These are phyloP conservation scores for Melieria omissa DNA, from an alignment of 2,888 invertebrate species.

Conservation along the genomic window DNA sequence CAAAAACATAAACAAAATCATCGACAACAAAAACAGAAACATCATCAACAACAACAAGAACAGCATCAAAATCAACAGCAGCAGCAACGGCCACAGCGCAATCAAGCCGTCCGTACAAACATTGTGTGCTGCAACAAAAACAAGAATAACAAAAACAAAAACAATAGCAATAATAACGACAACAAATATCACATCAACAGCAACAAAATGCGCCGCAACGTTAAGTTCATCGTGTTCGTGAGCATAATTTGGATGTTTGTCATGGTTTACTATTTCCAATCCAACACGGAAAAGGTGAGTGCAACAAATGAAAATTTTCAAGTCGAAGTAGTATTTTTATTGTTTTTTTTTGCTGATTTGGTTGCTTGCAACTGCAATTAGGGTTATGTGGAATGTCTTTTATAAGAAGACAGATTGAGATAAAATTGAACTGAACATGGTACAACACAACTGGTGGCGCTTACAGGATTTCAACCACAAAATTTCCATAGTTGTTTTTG, in stretches of 20 bases:
- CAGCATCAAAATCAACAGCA: constrained; percentile 13
- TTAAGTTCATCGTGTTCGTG: constrained; percentile 65
- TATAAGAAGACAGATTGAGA: too few species aligned
- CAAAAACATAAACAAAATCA: constrained; percentile 5
- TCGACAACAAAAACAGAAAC: background rate
- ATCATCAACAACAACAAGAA: background rate
- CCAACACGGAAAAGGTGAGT: constrained; percentile 66
- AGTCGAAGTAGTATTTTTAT: too few species aligned
- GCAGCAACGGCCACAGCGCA: constrained; percentile 19
- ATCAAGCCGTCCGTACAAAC: constrained; percentile 32
- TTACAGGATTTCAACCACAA: too few species aligned
- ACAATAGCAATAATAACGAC: constrained; percentile 18
- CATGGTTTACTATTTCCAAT: constrained; percentile 66
- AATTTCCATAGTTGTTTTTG: too few species aligned
- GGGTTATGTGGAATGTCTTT: too few species aligned
- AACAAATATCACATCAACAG: constrained; percentile 24
- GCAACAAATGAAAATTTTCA: background rate
- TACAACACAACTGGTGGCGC: too few species aligned
- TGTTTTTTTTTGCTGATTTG: too few species aligned
- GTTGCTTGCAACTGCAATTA: too few species aligned
- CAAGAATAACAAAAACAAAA: constrained; percentile 15
- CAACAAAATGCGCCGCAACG: constrained; percentile 63
- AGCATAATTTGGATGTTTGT: constrained; percentile 67
- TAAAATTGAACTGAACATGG: too few species aligned
- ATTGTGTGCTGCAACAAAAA: constrained; percentile 3